These are phyloP conservation scores for Prochilodus magdalenae DNA, from an alignment of 2,113 vertebrate genomes.

Conservation along the genomic window DNA sequence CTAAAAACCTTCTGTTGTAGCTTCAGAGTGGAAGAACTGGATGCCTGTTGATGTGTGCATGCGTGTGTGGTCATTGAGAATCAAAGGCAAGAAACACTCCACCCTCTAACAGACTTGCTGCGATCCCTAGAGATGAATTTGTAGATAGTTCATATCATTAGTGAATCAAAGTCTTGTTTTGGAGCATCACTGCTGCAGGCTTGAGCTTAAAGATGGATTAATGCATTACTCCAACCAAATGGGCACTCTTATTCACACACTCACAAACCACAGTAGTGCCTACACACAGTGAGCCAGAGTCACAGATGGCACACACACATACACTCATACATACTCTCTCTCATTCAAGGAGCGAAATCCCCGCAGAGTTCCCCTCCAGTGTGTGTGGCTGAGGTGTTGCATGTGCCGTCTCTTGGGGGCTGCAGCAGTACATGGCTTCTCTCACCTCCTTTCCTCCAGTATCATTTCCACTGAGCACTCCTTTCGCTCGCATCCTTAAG, in stretches of 20 bases:
- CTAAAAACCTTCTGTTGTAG: neutral
- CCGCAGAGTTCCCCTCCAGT: conserved; percentile 40
- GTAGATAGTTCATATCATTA: conserved; percentile 7
- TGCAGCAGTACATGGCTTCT: conserved; percentile 48
- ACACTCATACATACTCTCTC: neutral
- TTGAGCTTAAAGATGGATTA: neutral
- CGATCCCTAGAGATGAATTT: neutral
- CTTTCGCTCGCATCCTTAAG: conserved; percentile 3
- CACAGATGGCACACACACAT: conserved; percentile 38
- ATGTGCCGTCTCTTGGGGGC: conserved; percentile 29
- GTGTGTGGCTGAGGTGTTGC: conserved; percentile 42
- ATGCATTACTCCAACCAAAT: conserved; percentile 16
- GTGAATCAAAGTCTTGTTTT: neutral
- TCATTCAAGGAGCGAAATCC: conserved; percentile 34
- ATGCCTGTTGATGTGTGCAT: conserved; percentile 1
- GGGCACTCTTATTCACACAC: neutral
- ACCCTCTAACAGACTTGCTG: conserved; percentile 4
- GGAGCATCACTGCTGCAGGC: neutral
- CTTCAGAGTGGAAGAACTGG: conserved; percentile 87
- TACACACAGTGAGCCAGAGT: conserved; percentile 19
- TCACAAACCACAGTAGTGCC: conserved; percentile 30
- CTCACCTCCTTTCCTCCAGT: conserved; percentile 29
- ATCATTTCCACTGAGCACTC: neutral
- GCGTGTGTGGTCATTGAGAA: conserved; percentile 8
- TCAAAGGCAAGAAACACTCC: conserved; percentile 1